Evolutionary conservation across 1,140 invertebrate species (phyloP), one percentile per base, ranked within the genome.

Genomic region (Diorhabda carinulata): DNA sequence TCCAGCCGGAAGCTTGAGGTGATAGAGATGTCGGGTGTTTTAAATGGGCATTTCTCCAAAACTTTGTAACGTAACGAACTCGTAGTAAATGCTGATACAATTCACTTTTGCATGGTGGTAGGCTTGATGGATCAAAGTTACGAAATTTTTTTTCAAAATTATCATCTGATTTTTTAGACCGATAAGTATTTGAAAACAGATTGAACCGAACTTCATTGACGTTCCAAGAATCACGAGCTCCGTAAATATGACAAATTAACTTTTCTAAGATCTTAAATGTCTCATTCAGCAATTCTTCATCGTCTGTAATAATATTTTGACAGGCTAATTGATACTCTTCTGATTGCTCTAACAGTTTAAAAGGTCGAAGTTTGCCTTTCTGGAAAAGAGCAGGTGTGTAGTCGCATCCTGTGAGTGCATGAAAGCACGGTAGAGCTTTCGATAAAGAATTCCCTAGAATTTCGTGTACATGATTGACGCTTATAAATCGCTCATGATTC

Each of bases 71-170:
- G 10, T 71, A 68, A 8, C 61, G 57, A 58, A 68, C 52, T 58
- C 45, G 6, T 44, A 64, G 61, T 63, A 68, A 67, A 67, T 68
- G 66, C 10, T 71, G 61, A 61, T 57, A 47, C 42, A 68, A 68
- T 68, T 71, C 61, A 7, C 61, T 42, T 68, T 71, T 68, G 64
- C 70, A 71, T 5, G 60, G 61, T 64, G 70, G 70, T 44, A 71
- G 41, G 60, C 41, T 47, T 3, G 2, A 65, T 44, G 61, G 10
- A 41, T 57, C 47, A 44, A 62, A 63, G 10, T 68, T 68, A 41
- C 57, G 44, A 57, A 67, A 67, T 2, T 3, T 60, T 71, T 65
- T 71, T 61, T 10, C n/a, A 5, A 66, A 68, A 43, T 61, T 61
- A 7, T 66, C 45, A 45, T 70, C 42, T 5, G 43, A 47, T 43